Conservation (phyloP, 2,113 vertebrate species). For the Myotis brandtii region DNA sequence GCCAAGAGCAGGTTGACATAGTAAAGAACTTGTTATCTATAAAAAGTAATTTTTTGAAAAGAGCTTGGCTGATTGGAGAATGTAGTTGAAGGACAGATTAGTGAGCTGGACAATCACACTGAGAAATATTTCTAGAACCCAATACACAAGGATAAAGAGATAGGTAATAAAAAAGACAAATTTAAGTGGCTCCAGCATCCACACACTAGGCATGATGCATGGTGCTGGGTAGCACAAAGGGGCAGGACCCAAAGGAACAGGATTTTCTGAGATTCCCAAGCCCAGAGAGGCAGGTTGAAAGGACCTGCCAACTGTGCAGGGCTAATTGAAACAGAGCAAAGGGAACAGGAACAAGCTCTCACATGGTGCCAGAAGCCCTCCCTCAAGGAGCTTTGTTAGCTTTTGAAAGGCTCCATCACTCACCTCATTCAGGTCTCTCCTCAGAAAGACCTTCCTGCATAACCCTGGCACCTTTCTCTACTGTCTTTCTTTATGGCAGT, state of each 20-base stretch:
- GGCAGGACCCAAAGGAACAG: neutral
- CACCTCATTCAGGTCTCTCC: neutral
- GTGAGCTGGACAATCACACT: neutral
- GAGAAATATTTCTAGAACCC: neutral
- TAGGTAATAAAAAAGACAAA: neutral
- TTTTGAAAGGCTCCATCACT: neutral
- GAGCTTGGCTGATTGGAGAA: neutral
- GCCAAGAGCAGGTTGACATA: neutral
- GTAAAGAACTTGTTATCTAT: too few relatives aligned
- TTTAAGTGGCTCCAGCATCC: rapidly evolving
- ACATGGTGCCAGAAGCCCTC: neutral
- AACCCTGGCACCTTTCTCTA: neutral
- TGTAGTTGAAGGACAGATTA: too few relatives aligned
- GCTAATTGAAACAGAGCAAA: rapidly evolving
- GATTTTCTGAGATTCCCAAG: too few relatives aligned
- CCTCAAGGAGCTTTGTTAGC: neutral
- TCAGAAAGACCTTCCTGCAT: neutral
- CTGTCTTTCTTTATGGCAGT: neutral
- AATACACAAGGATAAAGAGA: neutral
- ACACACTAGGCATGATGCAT: neutral
- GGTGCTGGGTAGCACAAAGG: neutral
- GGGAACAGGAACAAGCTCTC: too few relatives aligned
- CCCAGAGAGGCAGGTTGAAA: neutral
- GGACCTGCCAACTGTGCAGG: neutral
- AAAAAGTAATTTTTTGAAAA: neutral